A percentile compares a stretch with the other conserved stretches of the same genome.
Conservation (phyloP, 2,113 vertebrate species). For the Pterocles burchelli region DNA sequence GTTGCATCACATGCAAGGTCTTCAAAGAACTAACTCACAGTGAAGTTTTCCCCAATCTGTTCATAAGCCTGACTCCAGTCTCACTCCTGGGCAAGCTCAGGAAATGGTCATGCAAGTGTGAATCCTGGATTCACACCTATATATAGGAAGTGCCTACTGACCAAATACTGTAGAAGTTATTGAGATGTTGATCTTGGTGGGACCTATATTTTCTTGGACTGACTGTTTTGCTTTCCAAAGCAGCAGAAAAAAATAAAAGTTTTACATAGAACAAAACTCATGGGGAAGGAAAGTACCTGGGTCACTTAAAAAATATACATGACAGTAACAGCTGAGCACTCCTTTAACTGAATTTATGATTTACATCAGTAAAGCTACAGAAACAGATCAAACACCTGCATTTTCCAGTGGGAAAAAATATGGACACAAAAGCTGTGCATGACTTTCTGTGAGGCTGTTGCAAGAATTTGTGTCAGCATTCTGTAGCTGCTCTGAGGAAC, state of each 20-base stretch:
- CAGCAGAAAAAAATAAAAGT: background rate
- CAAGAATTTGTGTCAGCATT: background rate
- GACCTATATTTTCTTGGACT: background rate
- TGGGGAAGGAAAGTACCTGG: background rate
- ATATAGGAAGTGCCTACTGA: background rate
- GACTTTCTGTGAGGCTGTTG: background rate
- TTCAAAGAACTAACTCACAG: background rate
- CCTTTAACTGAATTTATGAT: background rate
- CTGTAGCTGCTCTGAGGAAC: background rate
- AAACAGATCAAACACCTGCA: background rate
- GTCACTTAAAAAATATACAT: background rate
- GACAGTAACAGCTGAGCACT: background rate
- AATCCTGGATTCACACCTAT: background rate
- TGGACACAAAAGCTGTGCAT: background rate
- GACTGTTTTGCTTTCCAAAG: background rate
- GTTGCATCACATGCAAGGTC: background rate
- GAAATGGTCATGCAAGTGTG: background rate
- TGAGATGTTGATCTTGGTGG: background rate
- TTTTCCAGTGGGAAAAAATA: background rate
- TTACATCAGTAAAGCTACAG: background rate
- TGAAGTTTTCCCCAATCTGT: background rate
- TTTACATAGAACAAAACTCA: background rate
- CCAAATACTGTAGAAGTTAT: background rate
- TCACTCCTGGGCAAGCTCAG: background rate
- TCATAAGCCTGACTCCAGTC: background rate